These are phyloP conservation scores for Leptinotarsa rubiginosa DNA, from an alignment of 2,888 invertebrate genomes.

Conservation along the genomic window DNA sequence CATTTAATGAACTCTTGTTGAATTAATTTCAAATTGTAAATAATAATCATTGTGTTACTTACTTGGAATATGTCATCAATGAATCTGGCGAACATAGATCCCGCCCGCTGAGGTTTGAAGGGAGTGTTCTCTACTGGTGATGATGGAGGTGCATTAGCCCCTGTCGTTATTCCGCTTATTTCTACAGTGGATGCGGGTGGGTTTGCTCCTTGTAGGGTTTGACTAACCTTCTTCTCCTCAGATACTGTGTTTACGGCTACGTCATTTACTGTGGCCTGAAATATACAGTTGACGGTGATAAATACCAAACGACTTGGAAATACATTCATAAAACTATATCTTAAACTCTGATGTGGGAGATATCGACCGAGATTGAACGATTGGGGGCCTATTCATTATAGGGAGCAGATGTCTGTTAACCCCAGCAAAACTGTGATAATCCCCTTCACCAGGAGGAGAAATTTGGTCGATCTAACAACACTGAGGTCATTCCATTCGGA, in stretches of 20 bases:
- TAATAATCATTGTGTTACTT: constrained; percentile 20
- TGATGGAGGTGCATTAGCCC: constrained; percentile 49
- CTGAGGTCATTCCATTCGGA: too few species aligned
- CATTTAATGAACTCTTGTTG: too few species aligned
- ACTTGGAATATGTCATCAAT: constrained; percentile 65
- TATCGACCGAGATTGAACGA: too few species aligned
- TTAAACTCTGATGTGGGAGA: too few species aligned
- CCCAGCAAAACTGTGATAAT: too few species aligned
- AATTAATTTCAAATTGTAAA: not conserved
- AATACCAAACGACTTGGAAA: too few species aligned
- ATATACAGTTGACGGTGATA: too few species aligned
- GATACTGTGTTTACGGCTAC: constrained; percentile 56
- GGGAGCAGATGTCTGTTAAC: too few species aligned
- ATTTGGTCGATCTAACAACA: too few species aligned
- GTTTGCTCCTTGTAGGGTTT: constrained; percentile 24
- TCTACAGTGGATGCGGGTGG: constrained; percentile 51
- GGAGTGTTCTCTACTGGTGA: constrained; percentile 48
- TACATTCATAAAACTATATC: too few species aligned
- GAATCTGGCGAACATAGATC: constrained; percentile 60
- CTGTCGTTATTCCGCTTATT: constrained; percentile 57
- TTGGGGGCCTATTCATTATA: too few species aligned
- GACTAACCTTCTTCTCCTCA: constrained; percentile 50
- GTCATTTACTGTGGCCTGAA: constrained; percentile 59
- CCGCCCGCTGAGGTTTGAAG: constrained; percentile 58
- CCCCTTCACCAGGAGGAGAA: too few species aligned